These are phyloP conservation scores for Eupithecia subumbrata DNA, from an alignment of 2,888 invertebrate species.

Conservation along the genomic window DNA sequence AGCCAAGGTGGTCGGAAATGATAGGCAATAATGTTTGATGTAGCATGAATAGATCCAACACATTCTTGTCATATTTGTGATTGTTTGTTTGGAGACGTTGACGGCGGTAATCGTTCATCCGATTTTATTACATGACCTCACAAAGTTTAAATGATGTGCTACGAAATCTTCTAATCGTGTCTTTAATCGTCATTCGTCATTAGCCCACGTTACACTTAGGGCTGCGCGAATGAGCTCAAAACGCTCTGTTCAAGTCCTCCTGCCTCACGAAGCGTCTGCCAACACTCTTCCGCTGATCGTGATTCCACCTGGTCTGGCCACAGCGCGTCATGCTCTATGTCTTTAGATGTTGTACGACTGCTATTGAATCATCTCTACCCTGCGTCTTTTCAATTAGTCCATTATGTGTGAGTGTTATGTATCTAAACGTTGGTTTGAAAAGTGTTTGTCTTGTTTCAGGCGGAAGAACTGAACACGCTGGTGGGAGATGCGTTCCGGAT, in stretches of 20 bases:
- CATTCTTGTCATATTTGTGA: constrained; percentile 33
- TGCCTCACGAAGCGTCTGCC: background rate
- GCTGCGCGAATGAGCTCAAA: background rate
- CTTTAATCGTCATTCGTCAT: background rate
- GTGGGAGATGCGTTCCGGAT: constrained; percentile 96
- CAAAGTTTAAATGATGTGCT: background rate
- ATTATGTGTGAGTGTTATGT: background rate
- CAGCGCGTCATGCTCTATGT: background rate
- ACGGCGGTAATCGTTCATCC: constrained; percentile 15
- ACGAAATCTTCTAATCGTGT: background rate
- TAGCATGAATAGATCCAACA: constrained; percentile 30
- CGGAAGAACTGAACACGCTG: constrained; percentile 93
- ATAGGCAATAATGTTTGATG: constrained; percentile 37
- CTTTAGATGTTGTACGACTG: background rate
- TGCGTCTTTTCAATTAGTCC: background rate
- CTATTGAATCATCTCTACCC: background rate
- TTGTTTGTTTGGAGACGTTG: constrained; percentile 30
- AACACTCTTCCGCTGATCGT: background rate
- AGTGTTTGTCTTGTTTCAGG: constrained; percentile 82
- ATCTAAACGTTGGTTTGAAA: background rate
- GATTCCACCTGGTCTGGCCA: background rate
- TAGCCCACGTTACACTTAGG: background rate
- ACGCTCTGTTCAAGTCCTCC: background rate
- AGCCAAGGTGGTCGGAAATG: constrained; percentile 29
- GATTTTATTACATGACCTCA: constrained; percentile 1